Evolutionary conservation across 2,888 invertebrate species (phyloP).

Genomic region (Doris montereyensis): DNA sequence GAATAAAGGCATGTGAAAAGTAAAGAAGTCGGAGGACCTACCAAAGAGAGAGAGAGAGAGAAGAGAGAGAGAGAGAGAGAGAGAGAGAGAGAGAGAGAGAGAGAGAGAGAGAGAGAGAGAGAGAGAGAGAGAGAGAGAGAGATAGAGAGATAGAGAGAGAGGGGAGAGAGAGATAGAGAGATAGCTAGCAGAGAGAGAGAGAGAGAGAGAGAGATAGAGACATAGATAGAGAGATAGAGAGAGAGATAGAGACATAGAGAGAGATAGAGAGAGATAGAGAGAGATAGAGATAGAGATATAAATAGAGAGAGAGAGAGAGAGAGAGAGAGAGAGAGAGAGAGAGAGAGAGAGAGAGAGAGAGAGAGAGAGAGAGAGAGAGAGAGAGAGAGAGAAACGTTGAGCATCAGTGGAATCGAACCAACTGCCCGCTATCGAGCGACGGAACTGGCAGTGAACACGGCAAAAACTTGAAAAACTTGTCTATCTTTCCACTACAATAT

Average conservation of each 20-base stretch:
- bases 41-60: neutral
- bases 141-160: neutral
- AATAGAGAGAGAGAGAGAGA: slow-evolving; percentile 21
- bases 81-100: neutral
- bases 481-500: no score
- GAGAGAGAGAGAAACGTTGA: neutral
- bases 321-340: slow-evolving; percentile 8
- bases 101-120: neutral
- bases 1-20: no score
- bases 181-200: neutral
- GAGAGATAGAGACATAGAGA: neutral
- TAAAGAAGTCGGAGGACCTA: no score
- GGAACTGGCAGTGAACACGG: no score
- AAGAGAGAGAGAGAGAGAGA: neutral
- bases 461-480: no score
- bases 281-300: neutral
- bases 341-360: slow-evolving; percentile 7
- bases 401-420: neutral
- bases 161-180: neutral
- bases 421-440: no score
- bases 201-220: neutral
- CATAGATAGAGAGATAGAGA: neutral
- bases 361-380: neutral
- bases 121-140: neutral
- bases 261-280: neutral